Evolutionary conservation across 2,797 vertebrate genomes (phyloP).

Genomic region (Falco biarmicus): DNA sequence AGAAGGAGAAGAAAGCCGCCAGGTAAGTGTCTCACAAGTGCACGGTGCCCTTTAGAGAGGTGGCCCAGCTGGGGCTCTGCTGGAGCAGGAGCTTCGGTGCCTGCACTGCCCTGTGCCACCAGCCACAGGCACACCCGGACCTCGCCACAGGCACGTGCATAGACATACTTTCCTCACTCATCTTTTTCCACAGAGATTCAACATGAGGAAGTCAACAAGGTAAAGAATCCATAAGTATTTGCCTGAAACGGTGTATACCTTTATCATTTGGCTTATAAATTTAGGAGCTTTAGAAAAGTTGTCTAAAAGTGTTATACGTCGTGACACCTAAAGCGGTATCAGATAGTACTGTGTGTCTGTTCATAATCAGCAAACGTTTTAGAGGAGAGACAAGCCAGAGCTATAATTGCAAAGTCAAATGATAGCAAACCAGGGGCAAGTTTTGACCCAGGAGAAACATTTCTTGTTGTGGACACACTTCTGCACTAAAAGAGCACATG

Average conservation of each 20-base stretch:
- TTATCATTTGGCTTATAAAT: neutral
- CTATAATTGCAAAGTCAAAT: neutral
- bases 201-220: neutral
- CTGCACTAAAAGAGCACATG: neutral
- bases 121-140: neutral
- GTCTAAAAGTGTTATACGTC: neutral
- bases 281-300: neutral
- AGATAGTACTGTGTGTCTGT: neutral
- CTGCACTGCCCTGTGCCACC: neutral
- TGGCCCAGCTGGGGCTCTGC: neutral
- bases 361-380: neutral
- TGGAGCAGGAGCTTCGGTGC: neutral
- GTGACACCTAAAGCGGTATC: neutral
- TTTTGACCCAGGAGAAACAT: neutral
- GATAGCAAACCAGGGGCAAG: neutral
- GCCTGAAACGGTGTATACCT: neutral
- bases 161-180: neutral
- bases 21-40: neutral
- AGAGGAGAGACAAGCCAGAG: neutral
- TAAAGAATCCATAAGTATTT: neutral
- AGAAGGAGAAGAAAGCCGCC: neutral
- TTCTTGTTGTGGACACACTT: neutral
- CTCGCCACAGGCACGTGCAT: accelerated
- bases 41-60: neutral
- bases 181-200: neutral